Percentiles rank a stretch among this genome's conserved stretches.
phyloP scores from a whole-genome alignment of 2,113 vertebrate genomes.

The Irena cyanogastra region DNA sequence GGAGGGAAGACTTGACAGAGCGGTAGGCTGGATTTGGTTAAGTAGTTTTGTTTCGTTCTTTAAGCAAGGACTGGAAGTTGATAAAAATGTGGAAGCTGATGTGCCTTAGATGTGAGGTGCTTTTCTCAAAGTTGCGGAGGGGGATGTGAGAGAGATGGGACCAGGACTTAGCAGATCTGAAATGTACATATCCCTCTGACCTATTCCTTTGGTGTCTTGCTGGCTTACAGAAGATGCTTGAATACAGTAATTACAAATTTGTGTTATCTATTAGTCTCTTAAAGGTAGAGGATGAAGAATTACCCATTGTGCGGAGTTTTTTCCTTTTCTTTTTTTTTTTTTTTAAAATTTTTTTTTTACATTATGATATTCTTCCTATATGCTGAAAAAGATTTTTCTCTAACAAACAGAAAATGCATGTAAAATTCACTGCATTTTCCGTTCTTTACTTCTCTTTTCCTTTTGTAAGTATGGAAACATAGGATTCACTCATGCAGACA shows the following conservation, averaged over 20 bases:
- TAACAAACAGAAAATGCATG: background rate
- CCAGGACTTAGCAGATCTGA: background rate
- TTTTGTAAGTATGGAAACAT: background rate
- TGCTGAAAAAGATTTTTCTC: background rate
- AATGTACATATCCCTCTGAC: background rate
- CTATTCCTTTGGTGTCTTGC: background rate
- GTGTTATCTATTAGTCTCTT: background rate
- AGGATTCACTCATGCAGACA: background rate
- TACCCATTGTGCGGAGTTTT: background rate
- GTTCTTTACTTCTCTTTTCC: background rate
- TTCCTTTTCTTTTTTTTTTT: background rate
- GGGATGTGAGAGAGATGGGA: background rate
- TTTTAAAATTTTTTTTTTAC: background rate
- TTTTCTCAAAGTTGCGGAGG: background rate
- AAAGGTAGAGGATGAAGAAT: background rate
- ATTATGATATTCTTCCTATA: background rate
- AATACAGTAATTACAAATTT: background rate
- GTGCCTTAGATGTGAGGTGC: background rate
- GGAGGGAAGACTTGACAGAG: background rate
- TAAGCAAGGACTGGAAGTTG: background rate
- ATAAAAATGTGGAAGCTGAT: background rate
- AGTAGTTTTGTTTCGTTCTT: background rate
- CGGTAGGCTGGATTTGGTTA: background rate
- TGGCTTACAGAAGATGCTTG: background rate
- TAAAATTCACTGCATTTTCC: background rate